Percentiles rank a stretch among this genome's conserved stretches.
These are phyloP conservation scores for Drosophila novamexicana DNA, from an alignment of 1,140 invertebrate genomes.

Conservation along the genomic window DNA sequence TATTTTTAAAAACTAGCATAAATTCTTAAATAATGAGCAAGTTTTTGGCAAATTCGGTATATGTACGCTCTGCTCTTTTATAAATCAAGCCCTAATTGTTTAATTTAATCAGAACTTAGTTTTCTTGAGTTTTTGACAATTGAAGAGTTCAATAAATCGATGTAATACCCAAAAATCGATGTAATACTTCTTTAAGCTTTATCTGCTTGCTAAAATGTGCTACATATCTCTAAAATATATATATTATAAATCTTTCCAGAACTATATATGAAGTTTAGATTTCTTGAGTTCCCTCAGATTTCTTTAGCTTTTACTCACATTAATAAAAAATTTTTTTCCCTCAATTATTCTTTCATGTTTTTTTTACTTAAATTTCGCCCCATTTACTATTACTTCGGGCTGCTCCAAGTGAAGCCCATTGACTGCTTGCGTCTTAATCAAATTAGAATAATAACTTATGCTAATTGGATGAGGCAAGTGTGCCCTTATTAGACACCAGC, in stretches of 20 bases:
- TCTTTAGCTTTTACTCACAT: neutral
- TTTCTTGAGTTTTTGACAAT: too few species aligned
- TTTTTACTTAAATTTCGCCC: neutral
- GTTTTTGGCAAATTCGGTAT: too few species aligned
- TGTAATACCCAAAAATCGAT: too few species aligned
- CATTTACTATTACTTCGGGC: neutral
- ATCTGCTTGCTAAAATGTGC: neutral
- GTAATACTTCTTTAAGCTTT: too few species aligned
- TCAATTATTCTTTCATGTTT: neutral
- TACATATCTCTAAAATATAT: too few species aligned
- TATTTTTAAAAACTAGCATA: too few species aligned
- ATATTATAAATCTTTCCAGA: neutral
- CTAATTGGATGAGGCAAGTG: conserved; percentile 65
- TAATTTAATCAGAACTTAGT: too few species aligned
- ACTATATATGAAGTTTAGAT: neutral
- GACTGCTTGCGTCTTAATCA: conserved; percentile 44
- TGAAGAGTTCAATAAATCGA: too few species aligned
- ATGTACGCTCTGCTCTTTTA: too few species aligned
- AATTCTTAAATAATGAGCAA: too few species aligned
- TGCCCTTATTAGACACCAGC: conserved; percentile 1
- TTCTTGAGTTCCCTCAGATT: neutral
- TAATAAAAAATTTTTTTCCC: neutral
- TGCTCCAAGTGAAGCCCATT: conserved; percentile 11
- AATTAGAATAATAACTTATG: conserved; percentile 52
- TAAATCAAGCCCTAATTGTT: too few species aligned